Conservation (phyloP, 2,888 invertebrate genomes). For the Drosophila austrosaltans region DNA sequence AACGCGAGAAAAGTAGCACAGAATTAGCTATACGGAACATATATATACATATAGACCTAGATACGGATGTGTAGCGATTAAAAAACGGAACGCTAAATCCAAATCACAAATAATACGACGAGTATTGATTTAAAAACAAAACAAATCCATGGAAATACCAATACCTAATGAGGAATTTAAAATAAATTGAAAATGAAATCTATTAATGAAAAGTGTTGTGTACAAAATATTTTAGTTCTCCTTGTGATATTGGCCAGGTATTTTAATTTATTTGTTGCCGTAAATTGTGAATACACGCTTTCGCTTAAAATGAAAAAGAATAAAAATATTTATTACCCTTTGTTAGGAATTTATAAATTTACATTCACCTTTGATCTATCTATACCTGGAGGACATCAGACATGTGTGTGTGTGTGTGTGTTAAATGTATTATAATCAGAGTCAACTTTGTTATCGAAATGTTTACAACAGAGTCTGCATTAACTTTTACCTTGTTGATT, state of each 20-base stretch:
- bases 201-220: slow-evolving; percentile 3
- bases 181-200: slow-evolving; percentile 17
- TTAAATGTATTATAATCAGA: slow-evolving; percentile 6
- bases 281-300: neutral
- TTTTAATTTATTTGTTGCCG: neutral
- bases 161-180: slow-evolving; percentile 12
- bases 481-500: slow-evolving; percentile 25
- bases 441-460: slow-evolving; percentile 15
- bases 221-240: neutral
- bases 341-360: neutral
- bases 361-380: neutral
- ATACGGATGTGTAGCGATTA: slow-evolving; percentile 57
- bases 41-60: slow-evolving; percentile 21
- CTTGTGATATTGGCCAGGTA: slow-evolving; percentile 4
- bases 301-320: too few relatives aligned
- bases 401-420: neutral
- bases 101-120: slow-evolving; percentile 15
- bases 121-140: neutral
- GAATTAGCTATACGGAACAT: slow-evolving; percentile 16
- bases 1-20: slow-evolving; percentile 77
- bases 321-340: neutral
- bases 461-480: slow-evolving; percentile 24
- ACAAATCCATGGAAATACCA: slow-evolving; percentile 13
- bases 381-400: neutral
- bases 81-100: slow-evolving; percentile 30